Evolutionary conservation across 1,140 invertebrate genomes (phyloP).

Genomic region (Mizuhopecten yessoensis): DNA sequence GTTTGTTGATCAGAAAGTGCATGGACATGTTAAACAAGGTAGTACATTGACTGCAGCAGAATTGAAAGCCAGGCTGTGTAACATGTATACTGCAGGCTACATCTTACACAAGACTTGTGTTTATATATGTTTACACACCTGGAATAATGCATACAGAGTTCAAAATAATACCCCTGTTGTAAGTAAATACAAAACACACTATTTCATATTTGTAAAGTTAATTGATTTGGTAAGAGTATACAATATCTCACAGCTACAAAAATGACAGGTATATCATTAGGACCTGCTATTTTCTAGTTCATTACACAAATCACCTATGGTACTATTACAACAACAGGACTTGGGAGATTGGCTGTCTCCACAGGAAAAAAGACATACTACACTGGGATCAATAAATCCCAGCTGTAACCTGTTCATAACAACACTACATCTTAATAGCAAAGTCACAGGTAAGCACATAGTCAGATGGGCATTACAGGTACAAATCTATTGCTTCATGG

Average conservation of each 20-base stretch:
- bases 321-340: conserved; percentile 15
- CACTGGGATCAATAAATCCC: neutral
- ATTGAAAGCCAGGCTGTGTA: too few relatives aligned
- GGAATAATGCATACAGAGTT: too few relatives aligned
- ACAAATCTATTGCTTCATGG: too few relatives aligned
- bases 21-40: too few relatives aligned
- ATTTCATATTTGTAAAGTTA: neutral
- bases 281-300: conserved; percentile 9
- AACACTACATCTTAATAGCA: neutral
- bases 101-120: too few relatives aligned
- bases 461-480: too few relatives aligned
- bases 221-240: neutral
- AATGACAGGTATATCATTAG: neutral
- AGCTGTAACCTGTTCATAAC: neutral
- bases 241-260: neutral
- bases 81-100: too few relatives aligned
- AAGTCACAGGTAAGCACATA: neutral
- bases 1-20: too few relatives aligned
- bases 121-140: too few relatives aligned
- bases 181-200: too few relatives aligned
- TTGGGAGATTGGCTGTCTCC: neutral
- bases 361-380: neutral
- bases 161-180: too few relatives aligned
- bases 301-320: neutral
- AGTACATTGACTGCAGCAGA: too few relatives aligned